phyloP scores from a whole-genome alignment of 2,888 invertebrate species.

The Marasmarcha lunaedactyla region DNA sequence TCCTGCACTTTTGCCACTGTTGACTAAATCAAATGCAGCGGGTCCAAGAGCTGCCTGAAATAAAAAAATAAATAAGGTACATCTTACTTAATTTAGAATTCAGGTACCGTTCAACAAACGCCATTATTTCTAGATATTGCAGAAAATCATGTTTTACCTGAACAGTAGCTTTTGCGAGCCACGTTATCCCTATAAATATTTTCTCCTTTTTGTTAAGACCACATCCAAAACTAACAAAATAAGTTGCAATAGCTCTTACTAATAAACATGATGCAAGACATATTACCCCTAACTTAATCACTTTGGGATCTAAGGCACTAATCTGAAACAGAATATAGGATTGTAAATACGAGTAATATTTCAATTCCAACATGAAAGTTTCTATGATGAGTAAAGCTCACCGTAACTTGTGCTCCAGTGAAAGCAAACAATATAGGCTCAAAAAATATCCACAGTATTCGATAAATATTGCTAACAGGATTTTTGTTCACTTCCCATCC shows the following conservation, averaged over 20 bases:
- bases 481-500: conserved; percentile 82
- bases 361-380: background rate
- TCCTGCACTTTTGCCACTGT: conserved; percentile 45
- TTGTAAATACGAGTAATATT: no score
- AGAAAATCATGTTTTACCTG: conserved; percentile 73
- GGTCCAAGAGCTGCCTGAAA: conserved; percentile 78
- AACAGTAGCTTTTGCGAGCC: conserved; percentile 92
- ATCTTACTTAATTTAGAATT: no score
- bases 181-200: conserved; percentile 84
- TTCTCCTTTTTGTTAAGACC: conserved; percentile 84
- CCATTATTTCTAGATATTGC: no score
- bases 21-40: conserved; percentile 70
- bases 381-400: conserved; percentile 30
- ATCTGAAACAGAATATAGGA: conserved; percentile 27
- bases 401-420: conserved; percentile 86
- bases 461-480: conserved; percentile 80
- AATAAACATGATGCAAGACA: conserved; percentile 73
- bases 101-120: no score
- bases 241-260: conserved; percentile 71
- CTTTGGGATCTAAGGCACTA: conserved; percentile 70
- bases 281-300: conserved; percentile 74
- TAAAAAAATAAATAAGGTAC: conserved; percentile 4
- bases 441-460: conserved; percentile 88
- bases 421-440: conserved; percentile 90
- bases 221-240: conserved; percentile 75